These are phyloP conservation scores for Drosophila trapezifrons DNA, from an alignment of 1,140 invertebrate genomes.

Conservation along the genomic window DNA sequence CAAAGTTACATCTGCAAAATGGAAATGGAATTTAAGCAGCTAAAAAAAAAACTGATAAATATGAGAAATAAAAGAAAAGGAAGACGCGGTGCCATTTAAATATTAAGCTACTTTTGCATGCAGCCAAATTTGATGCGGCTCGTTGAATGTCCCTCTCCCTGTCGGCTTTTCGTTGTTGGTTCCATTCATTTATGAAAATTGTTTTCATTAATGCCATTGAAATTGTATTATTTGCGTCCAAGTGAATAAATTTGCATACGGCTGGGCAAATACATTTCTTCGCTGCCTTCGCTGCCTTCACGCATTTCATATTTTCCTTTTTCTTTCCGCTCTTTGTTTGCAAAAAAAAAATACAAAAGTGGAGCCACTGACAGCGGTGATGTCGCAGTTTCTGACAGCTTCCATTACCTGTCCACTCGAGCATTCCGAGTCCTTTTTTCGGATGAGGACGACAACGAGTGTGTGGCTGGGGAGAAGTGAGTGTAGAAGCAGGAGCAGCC, in stretches of 20 bases:
- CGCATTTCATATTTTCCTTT: constrained; percentile 56
- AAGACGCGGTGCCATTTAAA: constrained; percentile 22
- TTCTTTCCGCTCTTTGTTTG: constrained; percentile 26
- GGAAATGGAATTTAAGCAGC: constrained; percentile 14
- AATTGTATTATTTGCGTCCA: constrained; percentile 80
- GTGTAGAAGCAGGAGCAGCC: constrained; percentile 9
- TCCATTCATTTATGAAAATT: constrained; percentile 79
- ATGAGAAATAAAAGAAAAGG: not conserved
- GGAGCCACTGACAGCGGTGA: constrained; percentile 48
- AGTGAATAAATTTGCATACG: constrained; percentile 72
- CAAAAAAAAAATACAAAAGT: constrained; percentile 10
- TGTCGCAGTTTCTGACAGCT: constrained; percentile 59
- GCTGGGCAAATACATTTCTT: constrained; percentile 41
- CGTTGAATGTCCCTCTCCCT: constrained; percentile 42
- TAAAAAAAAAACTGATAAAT: constrained; percentile 1
- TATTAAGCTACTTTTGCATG: constrained; percentile 62
- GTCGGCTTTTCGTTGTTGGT: constrained; percentile 26
- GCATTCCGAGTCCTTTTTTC: constrained; percentile 45
- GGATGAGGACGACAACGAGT: constrained; percentile 10
- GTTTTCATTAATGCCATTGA: constrained; percentile 75
- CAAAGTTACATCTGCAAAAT: not conserved
- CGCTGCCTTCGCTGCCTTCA: constrained; percentile 37
- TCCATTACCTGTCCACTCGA: constrained; percentile 55
- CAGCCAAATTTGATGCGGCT: constrained; percentile 60
- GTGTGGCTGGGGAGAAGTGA: constrained; percentile 5